phyloP scores from a whole-genome alignment of 2,113 vertebrate species.

The Pachypanchax playfairii region DNA sequence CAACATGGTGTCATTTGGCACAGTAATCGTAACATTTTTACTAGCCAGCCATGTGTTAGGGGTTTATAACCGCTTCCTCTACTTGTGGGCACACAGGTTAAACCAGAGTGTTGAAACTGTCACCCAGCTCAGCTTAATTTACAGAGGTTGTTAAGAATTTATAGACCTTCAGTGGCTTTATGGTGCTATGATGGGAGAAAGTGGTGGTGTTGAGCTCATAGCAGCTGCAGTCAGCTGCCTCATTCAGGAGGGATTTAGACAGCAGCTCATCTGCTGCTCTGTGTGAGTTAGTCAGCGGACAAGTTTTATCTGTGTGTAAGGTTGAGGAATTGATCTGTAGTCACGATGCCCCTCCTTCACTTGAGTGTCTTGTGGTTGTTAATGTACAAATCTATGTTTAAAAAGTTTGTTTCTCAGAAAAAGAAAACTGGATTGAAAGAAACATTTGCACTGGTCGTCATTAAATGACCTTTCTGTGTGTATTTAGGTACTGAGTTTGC shows the following conservation, averaged over 20 bases:
- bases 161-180: slow-evolving; percentile 42
- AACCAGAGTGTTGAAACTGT: slow-evolving; percentile 28
- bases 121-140: slow-evolving; percentile 41
- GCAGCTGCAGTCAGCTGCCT: slow-evolving; percentile 62
- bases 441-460: slow-evolving; percentile 48
- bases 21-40: slow-evolving; percentile 19
- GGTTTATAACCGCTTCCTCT: not conserved
- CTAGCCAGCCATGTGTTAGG: not conserved
- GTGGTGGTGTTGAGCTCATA: slow-evolving; percentile 32
- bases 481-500: slow-evolving; percentile 47
- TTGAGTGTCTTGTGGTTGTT: not conserved
- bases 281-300: slow-evolving; percentile 44
- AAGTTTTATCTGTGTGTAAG: slow-evolving; percentile 30
- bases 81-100: slow-evolving; percentile 41
- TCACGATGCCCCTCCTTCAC: not conserved
- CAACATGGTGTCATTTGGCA: slow-evolving; percentile 19
- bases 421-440: slow-evolving; percentile 20
- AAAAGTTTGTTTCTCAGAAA: slow-evolving; percentile 8
- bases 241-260: slow-evolving; percentile 37
- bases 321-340: slow-evolving; percentile 36
- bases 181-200: slow-evolving; percentile 22
- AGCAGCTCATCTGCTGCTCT: slow-evolving; percentile 39
- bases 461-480: slow-evolving; percentile 31
- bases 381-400: slow-evolving; percentile 1
- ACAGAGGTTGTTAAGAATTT: slow-evolving; percentile 52